These are phyloP conservation scores for Sitta carolinensis DNA, from an alignment of 2,797 vertebrate species.

Conservation along the genomic window DNA sequence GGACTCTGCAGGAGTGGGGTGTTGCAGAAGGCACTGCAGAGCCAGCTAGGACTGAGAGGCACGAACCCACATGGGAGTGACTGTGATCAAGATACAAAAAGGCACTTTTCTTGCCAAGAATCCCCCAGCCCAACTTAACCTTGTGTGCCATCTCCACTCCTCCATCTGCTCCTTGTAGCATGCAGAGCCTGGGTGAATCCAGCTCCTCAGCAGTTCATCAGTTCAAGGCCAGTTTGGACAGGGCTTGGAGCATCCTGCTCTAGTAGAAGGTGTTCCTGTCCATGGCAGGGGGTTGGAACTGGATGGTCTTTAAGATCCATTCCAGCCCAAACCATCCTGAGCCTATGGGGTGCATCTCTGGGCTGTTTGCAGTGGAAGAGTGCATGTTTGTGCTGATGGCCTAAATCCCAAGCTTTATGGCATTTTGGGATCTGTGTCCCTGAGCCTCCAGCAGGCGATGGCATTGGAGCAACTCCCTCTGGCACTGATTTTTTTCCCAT, in stretches of 20 bases:
- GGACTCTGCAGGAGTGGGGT: background rate
- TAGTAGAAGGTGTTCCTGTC: background rate
- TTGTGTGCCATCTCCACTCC: background rate
- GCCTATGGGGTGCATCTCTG: background rate
- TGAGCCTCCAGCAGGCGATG: background rate
- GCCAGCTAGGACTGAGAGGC: background rate
- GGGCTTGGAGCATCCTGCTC: background rate
- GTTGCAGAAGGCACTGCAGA: background rate
- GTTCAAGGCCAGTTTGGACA: background rate
- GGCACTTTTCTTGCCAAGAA: background rate
- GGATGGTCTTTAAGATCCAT: background rate
- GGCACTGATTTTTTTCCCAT: background rate
- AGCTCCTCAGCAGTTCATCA: background rate
- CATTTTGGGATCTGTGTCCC: background rate
- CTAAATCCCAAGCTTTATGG: no score
- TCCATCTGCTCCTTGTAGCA: background rate
- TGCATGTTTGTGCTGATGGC: background rate
- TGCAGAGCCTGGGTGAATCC: background rate
- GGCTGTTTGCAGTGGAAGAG: background rate
- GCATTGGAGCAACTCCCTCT: background rate
- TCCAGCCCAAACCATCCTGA: background rate
- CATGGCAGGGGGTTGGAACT: background rate
- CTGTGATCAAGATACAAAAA: background rate
- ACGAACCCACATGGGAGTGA: background rate
- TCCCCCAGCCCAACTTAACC: accelerated